phyloP scores from a whole-genome alignment of 2,888 invertebrate genomes.

The Melieria omissa region DNA sequence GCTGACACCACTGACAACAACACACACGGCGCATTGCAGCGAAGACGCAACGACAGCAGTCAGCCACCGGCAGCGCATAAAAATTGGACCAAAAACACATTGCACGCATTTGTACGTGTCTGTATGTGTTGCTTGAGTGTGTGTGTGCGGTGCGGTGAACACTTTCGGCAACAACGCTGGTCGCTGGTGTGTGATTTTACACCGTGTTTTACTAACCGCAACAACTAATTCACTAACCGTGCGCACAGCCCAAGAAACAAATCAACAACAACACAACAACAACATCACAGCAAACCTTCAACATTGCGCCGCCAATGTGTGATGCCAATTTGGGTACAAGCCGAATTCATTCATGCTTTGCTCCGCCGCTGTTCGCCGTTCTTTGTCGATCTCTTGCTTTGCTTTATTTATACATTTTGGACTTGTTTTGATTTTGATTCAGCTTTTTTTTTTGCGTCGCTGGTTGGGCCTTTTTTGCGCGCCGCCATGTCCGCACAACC shows the following conservation, averaged over 20 bases:
- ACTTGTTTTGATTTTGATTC: not conserved
- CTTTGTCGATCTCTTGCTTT: not conserved
- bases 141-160: conserved; percentile 35
- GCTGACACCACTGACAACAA: conserved; percentile 14
- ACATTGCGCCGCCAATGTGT: conserved; percentile 37
- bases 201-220: conserved; percentile 64
- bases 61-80: conserved; percentile 15
- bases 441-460: conserved; percentile 3
- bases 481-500: conserved; percentile 44
- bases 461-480: not conserved
- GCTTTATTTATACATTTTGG: not conserved
- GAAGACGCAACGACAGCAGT: not conserved
- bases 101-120: conserved; percentile 25
- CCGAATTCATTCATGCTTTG: conserved; percentile 63
- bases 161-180: not conserved
- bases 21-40: conserved; percentile 13
- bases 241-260: conserved; percentile 26
- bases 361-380: not conserved
- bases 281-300: conserved; percentile 2
- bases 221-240: conserved; percentile 48
- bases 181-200: conserved; percentile 45
- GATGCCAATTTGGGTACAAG: conserved; percentile 57
- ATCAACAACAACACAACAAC: conserved; percentile 8
- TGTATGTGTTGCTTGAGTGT: conserved; percentile 23
- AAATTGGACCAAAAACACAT: conserved; percentile 62